These are phyloP conservation scores for Lamprologus sp. DNA, from an alignment of 2,113 vertebrate genomes.

Conservation along the genomic window DNA sequence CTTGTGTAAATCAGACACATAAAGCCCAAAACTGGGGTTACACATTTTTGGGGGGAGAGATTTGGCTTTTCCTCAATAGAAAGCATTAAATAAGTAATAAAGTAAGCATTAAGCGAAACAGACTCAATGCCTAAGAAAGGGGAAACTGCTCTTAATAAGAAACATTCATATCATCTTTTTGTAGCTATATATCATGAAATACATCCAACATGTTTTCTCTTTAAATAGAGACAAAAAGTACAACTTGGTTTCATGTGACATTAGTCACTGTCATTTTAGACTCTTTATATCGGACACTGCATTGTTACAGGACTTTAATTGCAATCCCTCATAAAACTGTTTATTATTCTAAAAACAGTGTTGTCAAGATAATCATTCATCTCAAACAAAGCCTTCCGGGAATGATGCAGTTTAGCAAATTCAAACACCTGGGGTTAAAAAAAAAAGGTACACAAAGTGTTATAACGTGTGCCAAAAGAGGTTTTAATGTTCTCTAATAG, in stretches of 20 bases:
- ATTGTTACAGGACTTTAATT: background rate
- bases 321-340: background rate
- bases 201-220: background rate
- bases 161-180: background rate
- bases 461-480: background rate
- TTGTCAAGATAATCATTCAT: background rate
- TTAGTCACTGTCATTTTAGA: background rate
- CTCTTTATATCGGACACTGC: background rate
- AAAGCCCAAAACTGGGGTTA: background rate
- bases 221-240: background rate
- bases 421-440: background rate
- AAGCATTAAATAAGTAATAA: background rate
- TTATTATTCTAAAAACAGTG: background rate
- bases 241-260: background rate
- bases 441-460: background rate
- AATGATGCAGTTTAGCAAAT: background rate
- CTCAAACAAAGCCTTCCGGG: background rate
- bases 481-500: background rate
- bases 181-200: background rate
- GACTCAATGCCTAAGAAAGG: background rate
- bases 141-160: background rate
- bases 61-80: background rate
- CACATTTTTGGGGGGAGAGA: background rate
- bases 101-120: background rate
- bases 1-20: background rate